Evolutionary conservation across 2,888 invertebrate genomes (phyloP), one percentile per base, ranked within the genome.

Genomic region (Philereme transversata): DNA sequence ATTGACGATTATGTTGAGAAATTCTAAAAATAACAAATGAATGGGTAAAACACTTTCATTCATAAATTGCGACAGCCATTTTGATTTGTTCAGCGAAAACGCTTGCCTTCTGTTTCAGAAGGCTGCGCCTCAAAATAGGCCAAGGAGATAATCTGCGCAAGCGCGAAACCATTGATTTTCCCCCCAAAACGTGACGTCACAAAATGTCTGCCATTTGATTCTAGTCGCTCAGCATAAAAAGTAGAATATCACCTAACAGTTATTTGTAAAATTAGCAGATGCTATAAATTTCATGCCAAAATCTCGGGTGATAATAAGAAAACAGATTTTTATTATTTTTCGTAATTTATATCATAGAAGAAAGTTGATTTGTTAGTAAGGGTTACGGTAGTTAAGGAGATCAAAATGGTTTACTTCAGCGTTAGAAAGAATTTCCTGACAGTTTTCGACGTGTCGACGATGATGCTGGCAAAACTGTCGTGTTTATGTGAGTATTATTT

Each of bases 121-220:
- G 71, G 77, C 75, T 76, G 69, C 60, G 64, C 69, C 60, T 64
- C 69, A 68, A 86, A 77, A 81, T 88, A 83, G 88, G 89, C 85
- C 89, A 88, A 88, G 88, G 88, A 77, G 79, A 85, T 80, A 76
- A 60, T 76, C 72, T 78, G 84, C 87, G 90, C 91, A 84, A 84
- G 91, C 86, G 70, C 77, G 62, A 78, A 82, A 79, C 69, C 70
- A 92, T 92, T 82, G 92, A 92, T 90, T 87, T 88, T 78, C 74
- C 70, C 62, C 51, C 43, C 51, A 61, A 61, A 68, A 57, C 56
- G 77, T 89, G 89, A 92, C 91, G 92, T 91, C 91, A 91, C 89
- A 88, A 89, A 71, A 90, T 91, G 91, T 84, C 87, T 72, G 79
- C 81, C 80, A 74, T 72, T 77, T 76, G 74, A 74, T 64, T 69